Percentiles rank a stretch among this genome's conserved stretches.
phyloP scores from a whole-genome alignment of 2,113 vertebrate species.

The Colaptes auratus region DNA sequence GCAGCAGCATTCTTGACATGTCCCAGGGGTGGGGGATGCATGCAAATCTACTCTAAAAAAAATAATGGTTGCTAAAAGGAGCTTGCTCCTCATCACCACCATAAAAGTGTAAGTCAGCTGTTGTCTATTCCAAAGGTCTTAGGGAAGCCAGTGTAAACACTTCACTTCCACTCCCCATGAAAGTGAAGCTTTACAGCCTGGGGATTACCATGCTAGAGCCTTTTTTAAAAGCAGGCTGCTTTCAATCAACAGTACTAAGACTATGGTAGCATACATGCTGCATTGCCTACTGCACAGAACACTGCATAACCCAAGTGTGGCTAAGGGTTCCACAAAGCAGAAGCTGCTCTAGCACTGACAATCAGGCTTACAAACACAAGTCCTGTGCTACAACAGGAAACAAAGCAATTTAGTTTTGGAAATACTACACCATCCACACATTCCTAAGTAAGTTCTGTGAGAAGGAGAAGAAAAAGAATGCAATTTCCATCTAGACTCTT shows the following conservation, averaged over 20 bases:
- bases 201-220: background rate
- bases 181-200: background rate
- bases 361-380: background rate
- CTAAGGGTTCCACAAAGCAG: background rate
- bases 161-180: background rate
- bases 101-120: background rate
- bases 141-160: background rate
- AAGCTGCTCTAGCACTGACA: background rate
- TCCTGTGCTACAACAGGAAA: background rate
- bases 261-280: background rate
- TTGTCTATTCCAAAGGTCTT: background rate
- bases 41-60: background rate
- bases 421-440: background rate
- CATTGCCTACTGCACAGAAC: background rate
- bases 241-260: background rate
- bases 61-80: background rate
- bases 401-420: background rate
- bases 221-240: background rate
- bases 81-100: background rate
- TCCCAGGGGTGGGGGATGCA: background rate
- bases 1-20: background rate
- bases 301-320: background rate
- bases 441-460: background rate
- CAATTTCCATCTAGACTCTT: background rate
- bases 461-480: accelerated